phyloP scores from a whole-genome alignment of 2,797 vertebrate genomes.

The Siniperca undulata region DNA sequence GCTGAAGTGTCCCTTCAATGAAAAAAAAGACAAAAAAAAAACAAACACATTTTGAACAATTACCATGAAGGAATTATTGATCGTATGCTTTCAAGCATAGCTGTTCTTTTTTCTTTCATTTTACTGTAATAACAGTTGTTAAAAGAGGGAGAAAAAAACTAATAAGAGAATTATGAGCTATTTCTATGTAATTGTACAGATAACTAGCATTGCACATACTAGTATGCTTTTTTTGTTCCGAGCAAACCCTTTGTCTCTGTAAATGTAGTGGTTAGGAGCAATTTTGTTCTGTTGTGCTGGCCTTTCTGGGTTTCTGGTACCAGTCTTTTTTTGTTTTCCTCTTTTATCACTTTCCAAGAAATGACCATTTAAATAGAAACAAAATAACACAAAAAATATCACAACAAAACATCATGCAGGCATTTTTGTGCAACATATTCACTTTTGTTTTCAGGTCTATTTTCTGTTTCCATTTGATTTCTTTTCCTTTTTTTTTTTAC shows the following conservation, averaged over 20 bases:
- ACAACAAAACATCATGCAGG: slow-evolving; percentile 71
- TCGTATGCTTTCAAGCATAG: slow-evolving; percentile 90
- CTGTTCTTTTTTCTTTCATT: slow-evolving; percentile 88
- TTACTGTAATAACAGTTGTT: slow-evolving; percentile 95
- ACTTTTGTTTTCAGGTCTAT: slow-evolving; percentile 84
- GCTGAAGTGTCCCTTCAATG: slow-evolving; percentile 85
- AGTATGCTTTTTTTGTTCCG: slow-evolving; percentile 94
- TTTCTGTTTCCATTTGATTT: slow-evolving; percentile 63
- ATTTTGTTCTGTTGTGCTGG: slow-evolving; percentile 93
- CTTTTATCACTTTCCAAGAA: slow-evolving; percentile 78
- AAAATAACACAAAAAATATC: slow-evolving; percentile 77
- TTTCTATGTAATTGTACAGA: slow-evolving; percentile 99
- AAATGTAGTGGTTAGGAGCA: slow-evolving; percentile 92
- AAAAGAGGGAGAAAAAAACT: slow-evolving; percentile 87
- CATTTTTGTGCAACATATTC: slow-evolving; percentile 82
- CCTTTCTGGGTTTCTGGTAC: slow-evolving; percentile 91
- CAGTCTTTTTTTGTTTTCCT: slow-evolving; percentile 79
- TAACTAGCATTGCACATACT: slow-evolving; percentile 98
- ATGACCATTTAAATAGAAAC: slow-evolving; percentile 78
- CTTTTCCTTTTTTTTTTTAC: slow-evolving; percentile 66
- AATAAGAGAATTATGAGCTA: slow-evolving; percentile 93
- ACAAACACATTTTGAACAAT: slow-evolving; percentile 80
- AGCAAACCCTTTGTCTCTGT: slow-evolving; percentile 93
- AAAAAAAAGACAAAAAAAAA: slow-evolving; percentile 60
- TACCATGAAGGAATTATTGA: slow-evolving; percentile 89